Evolutionary conservation across 2,797 vertebrate species (phyloP), one percentile per base, ranked within the genome.

Genomic region (Alectoris magna): DNA sequence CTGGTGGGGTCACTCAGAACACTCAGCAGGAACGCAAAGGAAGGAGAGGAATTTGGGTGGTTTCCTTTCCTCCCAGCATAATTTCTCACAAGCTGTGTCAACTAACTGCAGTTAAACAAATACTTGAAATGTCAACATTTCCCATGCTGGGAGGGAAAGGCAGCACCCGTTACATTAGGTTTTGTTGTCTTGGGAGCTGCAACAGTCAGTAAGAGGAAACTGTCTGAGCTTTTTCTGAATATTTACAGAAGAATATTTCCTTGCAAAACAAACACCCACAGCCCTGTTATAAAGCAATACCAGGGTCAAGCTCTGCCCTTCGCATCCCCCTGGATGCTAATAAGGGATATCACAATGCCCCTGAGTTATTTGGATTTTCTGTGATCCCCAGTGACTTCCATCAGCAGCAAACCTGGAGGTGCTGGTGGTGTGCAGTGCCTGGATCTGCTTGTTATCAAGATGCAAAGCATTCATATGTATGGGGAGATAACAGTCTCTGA

Each of bases 61-160:
- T 79, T 92, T 96, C 63, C 53, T 94, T 90, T 95, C 78, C 62
- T 91, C 75, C 31, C 67, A 70, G 77, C 92, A 88, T 85, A 60
- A 87, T 88, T 95, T 91, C 91, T 96, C 96, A 95, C 97, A 97
- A 97, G 96, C 96, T 98, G 96, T 92, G 88, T 97, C 97, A 97
- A 97, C 97, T 96, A 87, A 93, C 92, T 51, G 0, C 87, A 75
- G 93, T 93, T 94, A 95, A 97, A 97, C 62, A 98, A 97, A 97
- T 75, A 92, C 75, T 87, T 53, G 38, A 86, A 93, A 96, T 85
- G 93, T 93, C 94, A 91, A 95, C 93, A 87, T 94, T 96, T 92
- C 62, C 74, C 23, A 0, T 91, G 86, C 41, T 10, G 29, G 13
- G 66, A 94, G 39, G 87, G 85, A 81, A 72, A 82, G 83, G 69